phyloP scores from a whole-genome alignment of 1,140 invertebrate genomes.

The Cyclina sinensis region DNA sequence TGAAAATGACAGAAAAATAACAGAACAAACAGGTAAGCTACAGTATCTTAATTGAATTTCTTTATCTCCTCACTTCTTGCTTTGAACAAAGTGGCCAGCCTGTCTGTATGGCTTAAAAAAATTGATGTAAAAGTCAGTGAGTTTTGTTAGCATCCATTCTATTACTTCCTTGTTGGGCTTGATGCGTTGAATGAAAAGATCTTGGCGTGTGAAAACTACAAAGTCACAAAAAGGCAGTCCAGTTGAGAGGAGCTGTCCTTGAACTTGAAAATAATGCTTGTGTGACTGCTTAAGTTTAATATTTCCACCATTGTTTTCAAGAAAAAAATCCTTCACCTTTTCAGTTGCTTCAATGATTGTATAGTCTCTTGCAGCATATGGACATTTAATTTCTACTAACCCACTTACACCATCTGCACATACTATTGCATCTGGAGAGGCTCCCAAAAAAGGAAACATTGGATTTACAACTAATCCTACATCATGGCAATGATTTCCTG shows the following conservation, averaged over 20 bases:
- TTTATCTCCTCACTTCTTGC: too few species aligned
- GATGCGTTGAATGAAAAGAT: background rate
- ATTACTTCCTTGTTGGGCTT: background rate
- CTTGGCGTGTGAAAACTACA: background rate
- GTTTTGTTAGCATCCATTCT: background rate
- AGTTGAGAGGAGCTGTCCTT: slow-evolving; percentile 26
- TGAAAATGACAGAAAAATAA: too few species aligned
- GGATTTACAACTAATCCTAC: background rate
- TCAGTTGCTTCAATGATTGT: background rate
- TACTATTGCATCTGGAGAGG: background rate
- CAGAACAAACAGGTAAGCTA: too few species aligned
- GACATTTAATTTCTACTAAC: background rate
- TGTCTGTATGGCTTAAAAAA: background rate
- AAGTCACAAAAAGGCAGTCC: slow-evolving; percentile 34
- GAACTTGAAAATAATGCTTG: background rate
- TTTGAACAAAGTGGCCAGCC: too few species aligned
- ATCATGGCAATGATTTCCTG: background rate
- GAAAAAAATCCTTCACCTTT: background rate
- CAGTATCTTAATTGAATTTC: too few species aligned
- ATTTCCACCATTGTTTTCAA: background rate
- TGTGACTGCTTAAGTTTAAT: background rate
- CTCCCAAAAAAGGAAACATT: background rate
- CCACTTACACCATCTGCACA: background rate
- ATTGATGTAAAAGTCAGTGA: background rate
- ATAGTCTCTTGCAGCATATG: background rate